Evolutionary conservation across 2,113 vertebrate genomes (phyloP), one percentile per base, ranked within the genome.

Genomic region (Gallinago jamesoni): DNA sequence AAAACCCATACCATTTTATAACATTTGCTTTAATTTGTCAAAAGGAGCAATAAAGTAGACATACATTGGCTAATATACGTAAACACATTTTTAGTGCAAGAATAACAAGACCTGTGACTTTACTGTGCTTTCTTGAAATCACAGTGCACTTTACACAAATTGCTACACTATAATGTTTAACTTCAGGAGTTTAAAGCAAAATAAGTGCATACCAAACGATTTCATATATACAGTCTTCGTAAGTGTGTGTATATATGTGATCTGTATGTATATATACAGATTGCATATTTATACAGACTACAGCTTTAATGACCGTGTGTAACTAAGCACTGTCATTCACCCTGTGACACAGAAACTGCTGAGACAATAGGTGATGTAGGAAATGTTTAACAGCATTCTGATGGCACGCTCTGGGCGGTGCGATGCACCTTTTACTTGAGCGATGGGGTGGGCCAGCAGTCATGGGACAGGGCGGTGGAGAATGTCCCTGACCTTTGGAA

Each of bases 31-130:
- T 97, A 96, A 93, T 97, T 96, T 95, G 91, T 97, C 96, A 92
- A 98, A 98, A 97, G 97, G 97, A 98, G 97, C 97, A 41, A 98
- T 97, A 98, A 98, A 98, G 97, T 98, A 98, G 98, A 98, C 98
- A 98, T 98, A 98, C 97, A 98, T 97, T 97, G 98, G 97, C 98
- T 98, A 98, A 98, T 98, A 98, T 98, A 98, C 97, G 97, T 98
- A 98, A 98, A 98, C 98, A 98, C 98, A 97, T 98, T 98, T 98
- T 98, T 98, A 99, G 98, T 99, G 98, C 98, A 99, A 98, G 98
- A 98, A 98, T 98, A 98, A 98, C 98, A 98, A 98, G 98, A 98
- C 96, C 97, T 98, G 98, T 98, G 98, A 98, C 97, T 97, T 98
- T 97, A 98, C 98, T 98, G 98, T 98, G 98, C 98, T 98, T 98